Conservation (phyloP, 2,113 vertebrate genomes). For the Embiotoca jacksoni region DNA sequence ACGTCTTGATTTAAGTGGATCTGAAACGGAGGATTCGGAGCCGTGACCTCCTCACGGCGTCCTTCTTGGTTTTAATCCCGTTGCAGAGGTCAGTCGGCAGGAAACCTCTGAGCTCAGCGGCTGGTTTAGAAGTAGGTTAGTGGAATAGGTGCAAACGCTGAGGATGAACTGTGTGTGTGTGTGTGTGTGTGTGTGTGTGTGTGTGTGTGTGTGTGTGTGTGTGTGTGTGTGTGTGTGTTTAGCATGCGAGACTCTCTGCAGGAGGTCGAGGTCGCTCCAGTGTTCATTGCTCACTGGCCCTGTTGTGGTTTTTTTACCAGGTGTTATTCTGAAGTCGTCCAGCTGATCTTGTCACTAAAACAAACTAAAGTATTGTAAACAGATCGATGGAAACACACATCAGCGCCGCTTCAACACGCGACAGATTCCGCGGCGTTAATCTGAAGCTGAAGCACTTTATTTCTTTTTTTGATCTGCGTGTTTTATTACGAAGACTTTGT, state of each 20-base stretch:
- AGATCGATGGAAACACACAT: background rate
- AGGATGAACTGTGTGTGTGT: background rate
- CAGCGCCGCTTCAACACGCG: background rate
- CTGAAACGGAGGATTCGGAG: background rate
- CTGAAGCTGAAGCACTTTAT: background rate
- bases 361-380: background rate
- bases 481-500: too few species aligned
- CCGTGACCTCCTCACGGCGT: background rate
- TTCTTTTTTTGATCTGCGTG: too few species aligned
- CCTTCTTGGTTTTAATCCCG: slow-evolving; percentile 36
- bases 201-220: background rate
- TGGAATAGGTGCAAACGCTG: background rate
- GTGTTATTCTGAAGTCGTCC: slow-evolving; percentile 15
- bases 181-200: slow-evolving; percentile 12
- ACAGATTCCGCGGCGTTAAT: slow-evolving; percentile 5
- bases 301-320: background rate
- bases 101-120: background rate
- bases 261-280: background rate
- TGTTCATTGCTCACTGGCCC: slow-evolving; percentile 2
- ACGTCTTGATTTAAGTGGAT: too few species aligned
- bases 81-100: slow-evolving; percentile 35
- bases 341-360: slow-evolving; percentile 28
- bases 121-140: slow-evolving; percentile 12
- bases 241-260: background rate
- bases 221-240: background rate